Base-by-base conservation (phyloP, 2,888 invertebrate genomes). In the Scaptomyza flava region DNA sequence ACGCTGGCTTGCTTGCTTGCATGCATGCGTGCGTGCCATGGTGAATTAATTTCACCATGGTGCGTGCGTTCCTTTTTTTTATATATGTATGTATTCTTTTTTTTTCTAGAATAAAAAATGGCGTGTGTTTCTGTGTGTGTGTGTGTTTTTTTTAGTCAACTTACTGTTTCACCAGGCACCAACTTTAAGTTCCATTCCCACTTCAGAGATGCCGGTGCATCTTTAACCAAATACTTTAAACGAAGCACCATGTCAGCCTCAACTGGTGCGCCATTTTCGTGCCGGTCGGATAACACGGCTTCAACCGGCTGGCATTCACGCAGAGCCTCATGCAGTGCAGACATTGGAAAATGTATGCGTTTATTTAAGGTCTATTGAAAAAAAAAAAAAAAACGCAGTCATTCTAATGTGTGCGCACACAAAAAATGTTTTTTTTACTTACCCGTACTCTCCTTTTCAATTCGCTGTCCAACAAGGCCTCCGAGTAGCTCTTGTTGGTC, bases 271-370 rank as follows among this genome's bases (percentile, higher is more conserved):
- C 14, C 52, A 43, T 38, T 59, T 42, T 41, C 53, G 14, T 27
- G 12, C 11, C 9, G 4, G 11, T 3, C 14, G 9, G 7, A 7
- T 6, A 78, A 53, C 0, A 14, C 17, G 3, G 61, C 77, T 0
- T 68, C 57, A 3, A 68, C 54, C 3, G 86, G 78, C 3, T 61
- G 51, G 2, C 41, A 57, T 0, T 33, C 33, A 11, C 47, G 8
- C 0, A 91, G 53, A 0, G 85, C 83, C 3, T 63, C 33, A 2
- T 78, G 68, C 31, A 90, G 80, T 3, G 73, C 72, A 2, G 70
- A 72, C 0, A 60, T 70, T 11, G 87, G 84, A 36, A 87, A 91
- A n/a, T 86, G 83, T 2, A 90, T 87, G 8, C 91, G 88, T 58
- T 83, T 82, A 52, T 91, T 91, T 1, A 88, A 43, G 17, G 72